phyloP scores from a whole-genome alignment of 2,888 invertebrate species.

The Muscina levida region DNA sequence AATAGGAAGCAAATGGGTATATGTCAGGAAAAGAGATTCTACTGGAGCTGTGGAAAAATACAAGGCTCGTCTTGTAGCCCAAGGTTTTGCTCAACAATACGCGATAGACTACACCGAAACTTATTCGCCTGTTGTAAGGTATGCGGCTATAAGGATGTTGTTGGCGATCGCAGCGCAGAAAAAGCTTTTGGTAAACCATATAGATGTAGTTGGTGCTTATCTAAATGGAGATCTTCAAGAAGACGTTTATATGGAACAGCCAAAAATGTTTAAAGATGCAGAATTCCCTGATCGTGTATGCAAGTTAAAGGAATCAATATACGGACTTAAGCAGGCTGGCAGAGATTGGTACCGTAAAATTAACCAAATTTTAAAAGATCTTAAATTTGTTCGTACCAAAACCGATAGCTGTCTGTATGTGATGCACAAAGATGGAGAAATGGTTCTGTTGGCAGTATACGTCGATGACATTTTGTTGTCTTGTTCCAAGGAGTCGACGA shows the following conservation, averaged over 20 bases:
- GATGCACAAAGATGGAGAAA: background rate
- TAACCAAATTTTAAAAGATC: constrained; percentile 19
- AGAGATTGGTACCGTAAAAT: constrained; percentile 51
- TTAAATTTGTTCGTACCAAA: constrained; percentile 41
- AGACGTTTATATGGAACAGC: constrained; percentile 42
- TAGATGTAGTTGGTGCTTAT: constrained; percentile 38
- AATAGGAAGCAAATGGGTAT: constrained; percentile 63
- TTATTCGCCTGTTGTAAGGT: constrained; percentile 67
- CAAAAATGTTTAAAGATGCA: constrained; percentile 52
- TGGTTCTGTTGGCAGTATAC: constrained; percentile 1
- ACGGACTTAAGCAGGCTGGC: constrained; percentile 49
- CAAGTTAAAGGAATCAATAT: no score
- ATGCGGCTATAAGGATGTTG: constrained; percentile 65
- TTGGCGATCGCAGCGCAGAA: constrained; percentile 46
- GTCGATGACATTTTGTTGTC: no score
- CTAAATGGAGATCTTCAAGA: constrained; percentile 53
- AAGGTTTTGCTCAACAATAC: constrained; percentile 67
- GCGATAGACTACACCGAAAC: constrained; percentile 68
- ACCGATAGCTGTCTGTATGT: constrained; percentile 59
- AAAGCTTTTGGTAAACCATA: constrained; percentile 23
- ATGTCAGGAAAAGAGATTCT: constrained; percentile 58
- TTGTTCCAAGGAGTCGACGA: background rate
- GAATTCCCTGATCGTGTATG: constrained; percentile 41
- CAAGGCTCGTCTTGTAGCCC: constrained; percentile 67
- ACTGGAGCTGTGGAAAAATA: constrained; percentile 58